These are phyloP conservation scores for Porites evermanni DNA, from an alignment of 92 coral and sea anemone species.

Conservation along the genomic window DNA sequence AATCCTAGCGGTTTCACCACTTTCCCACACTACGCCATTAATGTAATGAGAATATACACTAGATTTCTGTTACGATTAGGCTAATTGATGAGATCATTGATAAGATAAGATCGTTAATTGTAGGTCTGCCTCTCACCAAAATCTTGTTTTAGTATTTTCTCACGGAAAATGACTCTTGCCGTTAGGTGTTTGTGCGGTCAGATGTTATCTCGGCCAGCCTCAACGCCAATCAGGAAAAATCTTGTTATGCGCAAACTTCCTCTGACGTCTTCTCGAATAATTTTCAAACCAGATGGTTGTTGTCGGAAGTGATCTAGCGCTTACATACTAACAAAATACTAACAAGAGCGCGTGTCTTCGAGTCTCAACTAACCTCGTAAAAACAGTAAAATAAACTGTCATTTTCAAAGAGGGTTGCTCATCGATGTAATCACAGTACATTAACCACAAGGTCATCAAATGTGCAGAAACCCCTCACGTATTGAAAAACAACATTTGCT, in stretches of 20 bases:
- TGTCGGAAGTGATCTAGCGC: slow-evolving; percentile 44
- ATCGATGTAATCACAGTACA: background rate
- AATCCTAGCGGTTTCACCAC: slow-evolving; percentile 2
- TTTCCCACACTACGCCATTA: slow-evolving; percentile 42
- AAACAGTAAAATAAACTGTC: background rate
- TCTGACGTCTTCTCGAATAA: slow-evolving; percentile 42
- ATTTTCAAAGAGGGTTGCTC: background rate
- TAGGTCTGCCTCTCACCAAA: slow-evolving; percentile 36
- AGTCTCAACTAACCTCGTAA: slow-evolving; percentile 12
- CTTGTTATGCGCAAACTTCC: slow-evolving; percentile 45
- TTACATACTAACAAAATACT: slow-evolving; percentile 34
- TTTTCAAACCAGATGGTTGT: slow-evolving; percentile 28
- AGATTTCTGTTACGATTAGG: slow-evolving; percentile 36
- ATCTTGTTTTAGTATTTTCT: slow-evolving; percentile 15
- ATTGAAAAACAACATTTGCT: slow-evolving; percentile 21
- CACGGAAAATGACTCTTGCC: slow-evolving; percentile 37
- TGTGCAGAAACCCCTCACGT: slow-evolving; percentile 15
- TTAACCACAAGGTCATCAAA: slow-evolving; percentile 7
- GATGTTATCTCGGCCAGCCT: slow-evolving; percentile 52
- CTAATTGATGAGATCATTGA: slow-evolving; percentile 53
- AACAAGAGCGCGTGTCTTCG: slow-evolving; percentile 34
- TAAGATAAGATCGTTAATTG: slow-evolving; percentile 57
- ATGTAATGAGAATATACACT: slow-evolving; percentile 53
- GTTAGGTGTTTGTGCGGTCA: slow-evolving; percentile 39
- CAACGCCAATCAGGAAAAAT: slow-evolving; percentile 41